A percentile compares a stretch with the other conserved stretches of the same genome.
Evolutionary conservation across 2,113 vertebrate genomes (phyloP).

Genomic region (Myrmecobius fasciatus): DNA sequence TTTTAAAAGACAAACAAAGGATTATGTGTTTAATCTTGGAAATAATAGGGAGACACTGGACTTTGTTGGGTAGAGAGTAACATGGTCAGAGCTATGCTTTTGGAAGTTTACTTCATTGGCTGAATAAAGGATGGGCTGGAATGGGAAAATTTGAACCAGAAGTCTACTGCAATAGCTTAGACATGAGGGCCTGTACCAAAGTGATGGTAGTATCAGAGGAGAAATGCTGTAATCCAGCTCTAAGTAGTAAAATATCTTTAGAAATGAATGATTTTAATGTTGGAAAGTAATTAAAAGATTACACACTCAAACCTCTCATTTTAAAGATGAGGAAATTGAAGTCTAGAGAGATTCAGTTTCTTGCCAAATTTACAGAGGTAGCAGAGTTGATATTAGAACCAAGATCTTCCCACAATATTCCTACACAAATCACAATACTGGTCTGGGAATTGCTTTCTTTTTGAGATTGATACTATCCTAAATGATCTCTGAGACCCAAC

Average conservation of each 20-base stretch:
- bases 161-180: background rate
- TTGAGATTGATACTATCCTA: background rate
- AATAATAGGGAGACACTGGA: background rate
- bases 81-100: background rate
- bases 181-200: background rate
- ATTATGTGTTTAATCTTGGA: background rate
- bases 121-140: background rate
- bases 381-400: background rate
- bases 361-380: background rate
- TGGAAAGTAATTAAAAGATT: background rate
- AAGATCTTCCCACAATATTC: background rate
- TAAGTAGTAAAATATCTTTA: background rate
- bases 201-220: background rate
- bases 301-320: background rate
- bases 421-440: background rate
- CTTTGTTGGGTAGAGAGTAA: background rate
- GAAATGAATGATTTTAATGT: background rate
- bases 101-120: background rate
- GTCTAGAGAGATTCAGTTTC: background rate
- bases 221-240: background rate
- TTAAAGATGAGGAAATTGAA: slow-evolving; percentile 34
- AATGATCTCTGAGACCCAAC: background rate
- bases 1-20: background rate
- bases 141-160: background rate
- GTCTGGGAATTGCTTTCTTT: background rate